Percentiles rank a stretch among this genome's conserved stretches.
These are phyloP conservation scores for Podilymbus podiceps DNA, from an alignment of 2,113 vertebrate genomes.

Conservation along the genomic window DNA sequence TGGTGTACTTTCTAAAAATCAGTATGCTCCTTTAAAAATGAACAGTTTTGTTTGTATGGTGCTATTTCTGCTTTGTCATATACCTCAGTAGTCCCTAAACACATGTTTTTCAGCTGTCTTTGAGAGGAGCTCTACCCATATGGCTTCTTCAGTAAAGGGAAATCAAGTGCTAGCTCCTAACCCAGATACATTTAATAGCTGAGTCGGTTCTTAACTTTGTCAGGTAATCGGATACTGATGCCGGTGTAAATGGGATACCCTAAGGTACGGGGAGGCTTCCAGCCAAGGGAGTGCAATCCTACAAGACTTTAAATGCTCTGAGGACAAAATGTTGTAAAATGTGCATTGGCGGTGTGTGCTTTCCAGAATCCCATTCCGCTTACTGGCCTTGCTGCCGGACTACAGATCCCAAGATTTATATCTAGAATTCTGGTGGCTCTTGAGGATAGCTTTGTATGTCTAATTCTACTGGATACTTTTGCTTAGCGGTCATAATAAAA, in stretches of 20 bases:
- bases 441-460: neutral
- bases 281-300: neutral
- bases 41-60: neutral
- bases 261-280: neutral
- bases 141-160: neutral
- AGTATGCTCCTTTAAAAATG: neutral
- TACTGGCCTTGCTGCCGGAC: neutral
- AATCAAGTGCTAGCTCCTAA: neutral
- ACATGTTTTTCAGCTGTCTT: neutral
- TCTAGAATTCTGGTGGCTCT: neutral
- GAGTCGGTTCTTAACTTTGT: neutral
- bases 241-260: neutral
- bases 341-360: too few species aligned
- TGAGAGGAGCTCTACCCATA: neutral
- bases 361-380: neutral
- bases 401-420: neutral
- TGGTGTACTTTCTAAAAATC: neutral
- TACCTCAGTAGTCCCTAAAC: too few species aligned
- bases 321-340: neutral
- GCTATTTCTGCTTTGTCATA: neutral
- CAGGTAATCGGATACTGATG: neutral
- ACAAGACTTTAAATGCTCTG: neutral
- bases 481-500: neutral
- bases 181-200: too few species aligned
- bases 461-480: neutral